Evolutionary conservation across 1,140 invertebrate species (phyloP).

Genomic region (Caenorhabditis elegans): WBcel235 BX284606.5:16798501-16799000

Average conservation of each 20-base stretch:
- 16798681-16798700: too few relatives aligned
- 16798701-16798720: too few relatives aligned
- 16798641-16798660: too few relatives aligned
- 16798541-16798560: not conserved
- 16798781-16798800: not conserved
- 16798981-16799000: constrained; percentile 53
- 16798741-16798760: too few relatives aligned
- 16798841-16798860: not conserved
- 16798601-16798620: not conserved
- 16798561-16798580: not conserved
- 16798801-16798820: not conserved
- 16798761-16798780: not conserved
- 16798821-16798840: not conserved
- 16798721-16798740: too few relatives aligned
- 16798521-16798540: not conserved
- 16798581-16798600: not conserved
- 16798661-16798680: too few relatives aligned
- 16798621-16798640: too few relatives aligned
- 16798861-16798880: too few relatives aligned
- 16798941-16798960: too few relatives aligned
- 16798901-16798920: too few relatives aligned
- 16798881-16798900: too few relatives aligned
- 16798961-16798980: constrained; percentile 24
- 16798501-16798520: not conserved
- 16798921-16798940: too few relatives aligned